Percentiles rank a stretch among this genome's conserved stretches.
These are phyloP conservation scores for Adoxophyes honmai DNA, from an alignment of 1,140 invertebrate genomes.

Conservation along the genomic window DNA sequence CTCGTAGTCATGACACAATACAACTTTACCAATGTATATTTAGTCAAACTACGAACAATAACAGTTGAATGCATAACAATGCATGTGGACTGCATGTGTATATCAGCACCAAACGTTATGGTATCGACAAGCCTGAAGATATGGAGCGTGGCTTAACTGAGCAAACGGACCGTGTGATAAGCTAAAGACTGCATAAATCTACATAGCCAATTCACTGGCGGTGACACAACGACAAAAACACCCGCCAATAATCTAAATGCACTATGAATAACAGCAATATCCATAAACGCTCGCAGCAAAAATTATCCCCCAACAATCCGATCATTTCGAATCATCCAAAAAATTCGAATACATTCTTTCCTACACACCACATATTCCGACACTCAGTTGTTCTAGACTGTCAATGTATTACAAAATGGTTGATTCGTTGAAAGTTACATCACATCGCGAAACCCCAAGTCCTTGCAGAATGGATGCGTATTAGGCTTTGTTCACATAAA, in stretches of 20 bases:
- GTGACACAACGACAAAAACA: constrained; percentile 52
- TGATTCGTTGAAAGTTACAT: no score
- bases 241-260: constrained; percentile 40
- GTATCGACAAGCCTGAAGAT: constrained; percentile 46
- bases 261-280: constrained; percentile 18
- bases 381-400: no score
- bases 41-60: no score
- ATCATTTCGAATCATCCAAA: no score
- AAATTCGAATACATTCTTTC: no score
- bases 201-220: constrained; percentile 46
- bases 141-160: constrained; percentile 43
- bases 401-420: no score
- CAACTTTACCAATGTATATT: no score
- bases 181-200: constrained; percentile 50
- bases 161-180: constrained; percentile 56
- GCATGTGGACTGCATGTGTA: neutral
- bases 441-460: constrained; percentile 28
- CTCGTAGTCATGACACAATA: no score
- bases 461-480: constrained; percentile 36
- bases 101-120: constrained; percentile 26
- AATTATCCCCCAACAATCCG: constrained; percentile 41
- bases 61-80: neutral
- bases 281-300: constrained; percentile 39
- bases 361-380: no score
- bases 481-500: constrained; percentile 36